Evolutionary conservation across 37 sponge, comb jelly and placozoan species (phyloP).

Genomic region (Spongia lamella): DNA sequence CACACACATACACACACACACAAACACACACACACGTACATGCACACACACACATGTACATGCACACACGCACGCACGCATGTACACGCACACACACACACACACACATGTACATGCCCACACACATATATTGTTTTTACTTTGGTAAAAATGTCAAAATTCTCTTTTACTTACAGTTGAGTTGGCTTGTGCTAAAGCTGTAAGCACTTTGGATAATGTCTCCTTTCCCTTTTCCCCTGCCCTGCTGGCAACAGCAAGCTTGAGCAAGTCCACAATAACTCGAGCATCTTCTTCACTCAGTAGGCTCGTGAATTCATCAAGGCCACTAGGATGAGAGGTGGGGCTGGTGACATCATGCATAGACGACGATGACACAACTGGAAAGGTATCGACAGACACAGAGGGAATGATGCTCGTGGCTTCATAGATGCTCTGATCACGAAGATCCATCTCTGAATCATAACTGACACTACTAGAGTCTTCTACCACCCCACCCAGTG

Average conservation of each 20-base stretch:
- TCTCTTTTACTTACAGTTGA: constrained; percentile 46
- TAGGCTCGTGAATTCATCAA: constrained; percentile 65
- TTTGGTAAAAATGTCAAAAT: background rate
- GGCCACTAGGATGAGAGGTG: background rate
- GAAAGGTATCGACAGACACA: background rate
- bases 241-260: constrained; percentile 90
- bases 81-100: background rate
- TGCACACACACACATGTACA: no score
- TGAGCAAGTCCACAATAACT: constrained; percentile 89
- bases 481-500: constrained; percentile 71
- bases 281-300: constrained; percentile 84
- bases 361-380: no score
- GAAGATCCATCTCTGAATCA: no score
- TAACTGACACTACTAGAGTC: constrained; percentile 13
- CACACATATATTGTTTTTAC: background rate
- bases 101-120: background rate
- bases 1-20: no score
- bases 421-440: no score
- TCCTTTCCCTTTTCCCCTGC: constrained; percentile 82
- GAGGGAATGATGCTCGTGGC: constrained; percentile 10
- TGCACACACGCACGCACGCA: no score
- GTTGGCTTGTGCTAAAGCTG: constrained; percentile 76
- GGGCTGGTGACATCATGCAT: background rate
- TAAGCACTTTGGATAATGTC: constrained; percentile 76
- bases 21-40: no score